Percentiles rank a stretch among this genome's conserved stretches.
phyloP scores from a whole-genome alignment of 2,113 vertebrate species.

The Ivindomyrus marchei region DNA sequence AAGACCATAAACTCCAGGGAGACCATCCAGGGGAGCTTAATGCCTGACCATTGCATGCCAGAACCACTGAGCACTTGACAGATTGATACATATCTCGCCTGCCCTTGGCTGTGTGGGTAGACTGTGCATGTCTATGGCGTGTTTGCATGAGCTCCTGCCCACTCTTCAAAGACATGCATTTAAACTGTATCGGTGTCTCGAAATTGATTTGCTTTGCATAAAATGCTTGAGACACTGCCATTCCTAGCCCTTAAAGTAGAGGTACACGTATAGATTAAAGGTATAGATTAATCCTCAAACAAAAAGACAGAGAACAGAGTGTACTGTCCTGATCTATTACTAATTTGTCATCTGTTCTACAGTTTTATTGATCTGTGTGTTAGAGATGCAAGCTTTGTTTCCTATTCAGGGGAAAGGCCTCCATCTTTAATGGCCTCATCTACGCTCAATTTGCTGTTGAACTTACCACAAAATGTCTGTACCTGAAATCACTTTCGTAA shows the following conservation, averaged over 20 bases:
- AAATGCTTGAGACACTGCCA: neutral
- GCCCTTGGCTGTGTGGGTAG: neutral
- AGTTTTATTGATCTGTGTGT: neutral
- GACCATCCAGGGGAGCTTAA: neutral
- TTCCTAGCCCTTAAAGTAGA: neutral
- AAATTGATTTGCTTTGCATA: neutral
- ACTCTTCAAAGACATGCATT: neutral
- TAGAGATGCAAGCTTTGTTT: neutral
- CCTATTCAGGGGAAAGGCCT: neutral
- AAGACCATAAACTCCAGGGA: neutral
- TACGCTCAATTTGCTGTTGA: neutral
- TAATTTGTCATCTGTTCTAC: neutral
- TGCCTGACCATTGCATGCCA: neutral
- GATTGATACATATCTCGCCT: neutral
- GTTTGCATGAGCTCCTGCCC: neutral
- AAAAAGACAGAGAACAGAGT: neutral
- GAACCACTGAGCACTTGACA: neutral
- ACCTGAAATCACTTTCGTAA: neutral
- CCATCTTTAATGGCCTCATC: neutral
- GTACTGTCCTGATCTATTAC: neutral
- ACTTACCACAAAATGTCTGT: neutral
- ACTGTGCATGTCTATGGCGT: neutral
- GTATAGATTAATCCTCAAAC: neutral
- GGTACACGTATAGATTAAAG: neutral
- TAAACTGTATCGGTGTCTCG: neutral